These are phyloP conservation scores for Nemurella pictetii DNA, from an alignment of 2,888 invertebrate genomes.

Conservation along the genomic window DNA sequence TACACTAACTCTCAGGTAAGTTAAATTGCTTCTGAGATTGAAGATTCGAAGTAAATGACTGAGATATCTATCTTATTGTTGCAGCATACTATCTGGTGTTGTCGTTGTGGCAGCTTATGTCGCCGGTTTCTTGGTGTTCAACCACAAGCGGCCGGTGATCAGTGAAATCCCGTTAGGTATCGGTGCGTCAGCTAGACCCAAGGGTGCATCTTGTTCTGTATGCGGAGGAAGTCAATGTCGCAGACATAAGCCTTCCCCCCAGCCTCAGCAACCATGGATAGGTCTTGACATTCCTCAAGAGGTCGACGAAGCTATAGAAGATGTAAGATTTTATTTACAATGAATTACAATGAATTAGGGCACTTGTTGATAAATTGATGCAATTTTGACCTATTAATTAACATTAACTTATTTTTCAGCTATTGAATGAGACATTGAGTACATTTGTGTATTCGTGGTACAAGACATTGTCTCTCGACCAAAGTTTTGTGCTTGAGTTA, in stretches of 20 bases:
- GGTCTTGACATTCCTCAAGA: conserved; percentile 68
- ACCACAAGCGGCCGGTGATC: conserved; percentile 46
- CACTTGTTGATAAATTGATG: too few relatives aligned
- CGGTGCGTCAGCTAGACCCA: background rate
- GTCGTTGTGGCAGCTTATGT: conserved; percentile 51
- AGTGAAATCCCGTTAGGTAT: conserved; percentile 46
- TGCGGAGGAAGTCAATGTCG: conserved; percentile 63
- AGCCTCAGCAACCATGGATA: conserved; percentile 65
- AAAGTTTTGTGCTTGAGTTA: conserved; percentile 50
- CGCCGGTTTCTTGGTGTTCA: conserved; percentile 52
- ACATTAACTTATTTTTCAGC: conserved; percentile 57
- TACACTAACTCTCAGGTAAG: conserved; percentile 35
- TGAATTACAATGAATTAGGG: too few relatives aligned
- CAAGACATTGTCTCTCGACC: conserved; percentile 48
- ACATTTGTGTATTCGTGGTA: conserved; percentile 60
- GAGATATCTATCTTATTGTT: conserved; percentile 46
- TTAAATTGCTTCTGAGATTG: background rate
- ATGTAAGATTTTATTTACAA: conserved; percentile 64
- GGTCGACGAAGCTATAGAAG: conserved; percentile 73
- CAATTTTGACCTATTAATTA: background rate
- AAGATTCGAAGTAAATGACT: background rate
- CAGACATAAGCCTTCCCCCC: conserved; percentile 58
- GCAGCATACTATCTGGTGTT: conserved; percentile 51
- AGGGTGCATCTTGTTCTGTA: conserved; percentile 55
- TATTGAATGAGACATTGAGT: conserved; percentile 67